Percentiles rank a stretch among this genome's conserved stretches.
Evolutionary conservation across 92 coral and sea anemone genomes (phyloP).

Genomic region (Meandrina meandrites): DNA sequence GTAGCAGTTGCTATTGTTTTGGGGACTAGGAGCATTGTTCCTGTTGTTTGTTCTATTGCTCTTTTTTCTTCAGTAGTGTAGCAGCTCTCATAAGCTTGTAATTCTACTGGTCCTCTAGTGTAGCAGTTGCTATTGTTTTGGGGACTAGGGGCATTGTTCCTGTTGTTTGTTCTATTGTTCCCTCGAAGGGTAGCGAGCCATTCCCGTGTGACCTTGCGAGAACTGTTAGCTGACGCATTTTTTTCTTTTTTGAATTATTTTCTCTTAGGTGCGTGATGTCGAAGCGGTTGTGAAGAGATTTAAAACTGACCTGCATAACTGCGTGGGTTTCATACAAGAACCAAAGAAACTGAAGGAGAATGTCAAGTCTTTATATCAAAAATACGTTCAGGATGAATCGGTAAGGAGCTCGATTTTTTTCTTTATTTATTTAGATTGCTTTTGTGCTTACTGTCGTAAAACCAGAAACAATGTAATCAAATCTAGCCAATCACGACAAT

Average conservation of each 20-base stretch:
- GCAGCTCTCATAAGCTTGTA: too few species aligned
- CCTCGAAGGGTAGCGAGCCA: too few species aligned
- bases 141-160: too few species aligned
- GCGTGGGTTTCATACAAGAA: constrained; percentile 97
- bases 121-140: too few species aligned
- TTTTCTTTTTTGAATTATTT: background rate
- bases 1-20: too few species aligned
- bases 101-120: too few species aligned
- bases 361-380: constrained; percentile 83
- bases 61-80: too few species aligned
- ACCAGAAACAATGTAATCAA: background rate
- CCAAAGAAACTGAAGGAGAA: constrained; percentile 96
- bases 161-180: too few species aligned
- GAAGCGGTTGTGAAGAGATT: constrained; percentile 98
- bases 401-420: constrained; percentile 43
- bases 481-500: background rate
- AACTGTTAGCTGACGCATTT: too few species aligned
- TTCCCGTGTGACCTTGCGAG: too few species aligned
- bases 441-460: background rate
- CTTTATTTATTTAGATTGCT: background rate
- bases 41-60: too few species aligned
- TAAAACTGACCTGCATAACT: constrained; percentile 96
- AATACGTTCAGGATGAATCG: constrained; percentile 98
- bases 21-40: too few species aligned
- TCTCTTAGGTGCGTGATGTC: constrained; percentile 87